These are phyloP conservation scores for Australoheros facetus DNA, from an alignment of 2,797 vertebrate genomes.

Conservation along the genomic window DNA sequence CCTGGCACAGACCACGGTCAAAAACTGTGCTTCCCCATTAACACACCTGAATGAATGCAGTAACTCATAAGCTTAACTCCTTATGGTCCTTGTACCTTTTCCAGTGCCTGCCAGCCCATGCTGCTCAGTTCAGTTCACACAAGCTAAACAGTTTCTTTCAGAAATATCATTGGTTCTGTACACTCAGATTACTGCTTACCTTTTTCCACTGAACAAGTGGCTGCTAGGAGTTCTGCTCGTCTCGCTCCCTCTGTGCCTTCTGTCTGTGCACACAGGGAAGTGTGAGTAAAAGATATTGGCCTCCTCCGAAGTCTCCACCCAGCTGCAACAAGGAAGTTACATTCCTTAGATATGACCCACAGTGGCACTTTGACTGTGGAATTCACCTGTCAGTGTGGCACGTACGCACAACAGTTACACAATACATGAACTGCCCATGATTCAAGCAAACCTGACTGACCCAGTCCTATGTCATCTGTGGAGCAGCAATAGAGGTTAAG, in stretches of 20 bases:
- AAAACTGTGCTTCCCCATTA: no score
- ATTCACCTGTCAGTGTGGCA: constrained; percentile 26
- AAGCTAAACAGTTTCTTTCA: not conserved
- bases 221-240: not conserved
- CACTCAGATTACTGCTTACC: constrained; percentile 22
- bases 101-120: not conserved
- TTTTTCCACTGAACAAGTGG: constrained; percentile 3
- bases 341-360: constrained; percentile 49
- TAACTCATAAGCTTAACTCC: no score
- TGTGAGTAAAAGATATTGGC: constrained; percentile 1
- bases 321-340: constrained; percentile 70
- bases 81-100: not conserved
- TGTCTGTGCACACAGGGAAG: constrained; percentile 23
- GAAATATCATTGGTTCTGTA: not conserved
- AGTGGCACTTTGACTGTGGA: constrained; percentile 13
- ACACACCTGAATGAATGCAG: no score
- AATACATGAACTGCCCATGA: not conserved
- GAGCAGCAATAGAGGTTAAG: not conserved
- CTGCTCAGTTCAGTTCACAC: not conserved
- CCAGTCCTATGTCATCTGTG: not conserved
- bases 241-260: not conserved
- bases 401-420: not conserved
- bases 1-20: no score
- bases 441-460: not conserved
- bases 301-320: constrained; percentile 58